These are phyloP conservation scores for Bombus huntii DNA, from an alignment of 1,140 invertebrate genomes.

Conservation along the genomic window DNA sequence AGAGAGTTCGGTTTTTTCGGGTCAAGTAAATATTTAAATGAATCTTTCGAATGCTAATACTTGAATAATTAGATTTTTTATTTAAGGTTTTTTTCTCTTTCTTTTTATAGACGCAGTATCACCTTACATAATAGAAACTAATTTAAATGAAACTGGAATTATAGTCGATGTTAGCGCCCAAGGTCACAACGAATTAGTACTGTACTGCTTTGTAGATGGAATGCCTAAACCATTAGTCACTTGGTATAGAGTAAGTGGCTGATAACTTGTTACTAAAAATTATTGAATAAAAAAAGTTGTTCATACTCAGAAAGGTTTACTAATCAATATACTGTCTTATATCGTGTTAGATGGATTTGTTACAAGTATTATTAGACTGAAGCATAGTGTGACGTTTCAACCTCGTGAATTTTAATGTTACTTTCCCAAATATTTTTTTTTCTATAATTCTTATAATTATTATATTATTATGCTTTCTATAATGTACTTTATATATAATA, in stretches of 20 bases:
- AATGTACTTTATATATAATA: too few species aligned
- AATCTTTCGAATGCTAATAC: too few species aligned
- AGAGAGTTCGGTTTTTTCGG: too few species aligned
- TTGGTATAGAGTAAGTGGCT: slow-evolving; percentile 77
- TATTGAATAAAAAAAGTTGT: neutral
- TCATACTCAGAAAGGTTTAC: too few species aligned
- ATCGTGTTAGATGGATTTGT: too few species aligned
- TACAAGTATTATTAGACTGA: too few species aligned
- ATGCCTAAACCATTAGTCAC: slow-evolving; percentile 74
- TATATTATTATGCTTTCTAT: too few species aligned
- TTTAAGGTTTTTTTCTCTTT: slow-evolving; percentile 4
- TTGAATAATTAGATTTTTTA: neutral
- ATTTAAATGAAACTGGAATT: slow-evolving; percentile 67
- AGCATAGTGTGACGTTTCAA: too few species aligned
- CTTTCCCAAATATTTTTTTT: neutral
- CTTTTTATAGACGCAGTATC: slow-evolving; percentile 50
- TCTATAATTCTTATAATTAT: neutral
- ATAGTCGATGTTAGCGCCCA: slow-evolving; percentile 56
- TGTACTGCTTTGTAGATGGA: slow-evolving; percentile 73
- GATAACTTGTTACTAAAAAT: neutral
- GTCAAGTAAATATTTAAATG: too few species aligned
- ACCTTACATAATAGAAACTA: slow-evolving; percentile 56
- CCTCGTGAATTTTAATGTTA: too few species aligned
- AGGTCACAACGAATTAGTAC: slow-evolving; percentile 58
- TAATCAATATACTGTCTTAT: too few species aligned